A percentile compares a stretch with the other conserved stretches of the same genome.
Evolutionary conservation across 2,888 invertebrate genomes (phyloP).

Genomic region (Lasioglossum malachurum): DNA sequence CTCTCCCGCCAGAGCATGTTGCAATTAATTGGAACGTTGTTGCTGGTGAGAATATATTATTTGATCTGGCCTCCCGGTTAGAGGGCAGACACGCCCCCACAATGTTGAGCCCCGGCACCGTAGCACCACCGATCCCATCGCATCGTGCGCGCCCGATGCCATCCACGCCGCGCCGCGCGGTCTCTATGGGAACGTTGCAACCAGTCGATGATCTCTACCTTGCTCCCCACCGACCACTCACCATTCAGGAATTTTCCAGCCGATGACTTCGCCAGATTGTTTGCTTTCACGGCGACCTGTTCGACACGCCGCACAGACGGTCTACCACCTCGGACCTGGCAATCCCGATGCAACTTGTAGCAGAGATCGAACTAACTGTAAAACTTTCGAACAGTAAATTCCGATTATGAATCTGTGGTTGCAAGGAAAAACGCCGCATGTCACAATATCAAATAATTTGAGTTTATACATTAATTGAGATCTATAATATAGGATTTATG

Average conservation of each 20-base stretch:
- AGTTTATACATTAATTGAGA: no score
- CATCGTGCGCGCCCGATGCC: not conserved
- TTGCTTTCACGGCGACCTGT: not conserved
- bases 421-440: no score
- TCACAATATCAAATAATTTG: no score
- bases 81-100: not conserved
- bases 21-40: constrained; percentile 39
- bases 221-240: not conserved
- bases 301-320: not conserved
- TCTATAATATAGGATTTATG: no score
- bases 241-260: constrained; percentile 5
- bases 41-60: constrained; percentile 45
- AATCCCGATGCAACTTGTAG: not conserved
- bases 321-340: not conserved
- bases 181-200: not conserved
- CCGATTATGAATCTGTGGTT: no score
- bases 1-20: constrained; percentile 26
- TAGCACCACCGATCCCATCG: not conserved
- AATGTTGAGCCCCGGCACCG: not conserved
- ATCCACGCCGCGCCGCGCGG: not conserved
- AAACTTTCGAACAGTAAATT: no score
- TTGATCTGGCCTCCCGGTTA: constrained; percentile 8
- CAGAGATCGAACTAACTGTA: no score
- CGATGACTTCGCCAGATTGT: not conserved
- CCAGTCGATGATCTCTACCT: constrained; percentile 8